Conservation (phyloP, 2,113 vertebrate genomes). For the Sterrhoptilus dennistouni region DNA sequence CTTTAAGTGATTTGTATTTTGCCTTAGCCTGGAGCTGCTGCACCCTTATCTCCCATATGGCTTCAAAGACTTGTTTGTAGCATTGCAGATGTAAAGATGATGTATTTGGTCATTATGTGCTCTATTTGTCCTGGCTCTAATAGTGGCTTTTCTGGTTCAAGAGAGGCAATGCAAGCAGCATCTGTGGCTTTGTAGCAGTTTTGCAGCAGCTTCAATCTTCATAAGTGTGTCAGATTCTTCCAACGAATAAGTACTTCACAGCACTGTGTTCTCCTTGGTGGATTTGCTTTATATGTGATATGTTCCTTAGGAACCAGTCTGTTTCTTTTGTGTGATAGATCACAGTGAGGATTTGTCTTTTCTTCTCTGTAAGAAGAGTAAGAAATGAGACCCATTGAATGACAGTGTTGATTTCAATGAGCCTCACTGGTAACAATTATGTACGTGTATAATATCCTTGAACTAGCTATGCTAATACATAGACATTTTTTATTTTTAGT, state of each 20-base stretch:
- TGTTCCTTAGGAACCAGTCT: not conserved
- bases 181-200: not conserved
- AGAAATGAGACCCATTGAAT: not conserved
- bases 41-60: not conserved
- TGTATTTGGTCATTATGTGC: not conserved
- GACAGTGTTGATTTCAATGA: not conserved
- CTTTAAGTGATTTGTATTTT: not conserved
- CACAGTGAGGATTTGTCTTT: not conserved
- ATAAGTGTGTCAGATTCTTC: not conserved
- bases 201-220: not conserved
- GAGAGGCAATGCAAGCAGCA: not conserved
- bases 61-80: not conserved
- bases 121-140: not conserved
- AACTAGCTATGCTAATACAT: not conserved
- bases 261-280: not conserved
- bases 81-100: slow-evolving; percentile 12
- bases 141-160: not conserved
- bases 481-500: not conserved
- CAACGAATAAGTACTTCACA: not conserved
- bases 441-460: not conserved
- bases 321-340: not conserved
- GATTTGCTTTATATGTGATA: not conserved
- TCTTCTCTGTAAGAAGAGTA: no score
- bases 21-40: not conserved
- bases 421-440: not conserved